These are phyloP conservation scores for Brachionus asplanchnoidis DNA, from an alignment of 1,140 invertebrate genomes.

Conservation along the genomic window DNA sequence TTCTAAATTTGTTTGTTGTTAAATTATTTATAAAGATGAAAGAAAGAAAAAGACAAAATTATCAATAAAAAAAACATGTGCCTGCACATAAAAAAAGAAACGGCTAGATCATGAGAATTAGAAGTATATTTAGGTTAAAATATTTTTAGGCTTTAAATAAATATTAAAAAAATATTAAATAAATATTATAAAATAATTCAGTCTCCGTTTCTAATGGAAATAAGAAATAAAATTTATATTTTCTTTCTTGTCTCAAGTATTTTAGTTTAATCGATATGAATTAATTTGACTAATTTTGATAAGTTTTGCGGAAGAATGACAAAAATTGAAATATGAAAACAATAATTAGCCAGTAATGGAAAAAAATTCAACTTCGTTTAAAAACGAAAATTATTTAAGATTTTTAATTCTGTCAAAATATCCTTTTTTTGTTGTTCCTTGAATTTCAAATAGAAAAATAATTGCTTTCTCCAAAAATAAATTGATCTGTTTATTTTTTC, in stretches of 20 bases:
- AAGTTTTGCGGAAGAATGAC: neutral
- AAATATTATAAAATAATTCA: neutral
- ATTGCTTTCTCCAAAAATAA: neutral
- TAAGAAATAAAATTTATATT: neutral
- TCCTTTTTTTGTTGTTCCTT: neutral
- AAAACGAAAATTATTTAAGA: neutral
- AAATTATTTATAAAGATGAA: neutral
- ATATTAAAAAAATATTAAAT: neutral
- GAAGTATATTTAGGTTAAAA: neutral
- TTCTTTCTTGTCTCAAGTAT: neutral
- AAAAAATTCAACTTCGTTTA: neutral
- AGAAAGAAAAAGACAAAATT: neutral
- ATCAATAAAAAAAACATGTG: neutral
- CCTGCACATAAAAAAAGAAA: neutral
- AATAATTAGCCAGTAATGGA: neutral
- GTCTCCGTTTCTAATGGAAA: slow-evolving; percentile 29
- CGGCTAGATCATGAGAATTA: neutral
- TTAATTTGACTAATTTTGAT: neutral
- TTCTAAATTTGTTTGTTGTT: neutral
- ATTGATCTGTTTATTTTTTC: neutral
- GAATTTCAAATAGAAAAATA: neutral
- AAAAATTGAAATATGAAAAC: neutral
- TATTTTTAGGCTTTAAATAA: slow-evolving; percentile 1
- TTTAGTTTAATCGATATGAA: neutral
- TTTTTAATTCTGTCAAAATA: neutral